Base-by-base conservation (phyloP, 2,113 vertebrate species). In the Takifugu flavidus region DNA sequence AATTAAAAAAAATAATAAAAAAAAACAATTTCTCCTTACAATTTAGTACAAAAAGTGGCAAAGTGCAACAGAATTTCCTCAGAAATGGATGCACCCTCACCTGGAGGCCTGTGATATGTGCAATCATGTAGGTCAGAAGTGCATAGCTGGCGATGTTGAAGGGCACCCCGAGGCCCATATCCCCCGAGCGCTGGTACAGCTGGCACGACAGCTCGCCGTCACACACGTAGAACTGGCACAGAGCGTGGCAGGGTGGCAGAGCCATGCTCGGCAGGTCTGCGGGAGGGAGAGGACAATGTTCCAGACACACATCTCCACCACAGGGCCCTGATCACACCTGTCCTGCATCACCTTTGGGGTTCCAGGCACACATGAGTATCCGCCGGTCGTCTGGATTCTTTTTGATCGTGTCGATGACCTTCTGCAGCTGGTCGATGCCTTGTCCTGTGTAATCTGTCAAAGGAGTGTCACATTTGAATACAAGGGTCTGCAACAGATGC, bases 61-160 rank as follows among this genome's bases (percentile, higher is more conserved):
- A 20, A 20, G 20, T 20, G 20, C 20, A 20, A 13, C 3, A 39
- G 1, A 3, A 1, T 4, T 8, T 4, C 0, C 1, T 46, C 1
- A 3, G 54, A 20, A 5, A 14, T 3, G 2, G 7, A 25, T 15
- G 6, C 14, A 0, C 4, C 13, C 56, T 46, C 80, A 98, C 97
- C 94, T 95, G 91, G 14, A 98, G 91, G 57, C 92, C 94, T 0
- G 96, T 95, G 81, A 99, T 86, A 70, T 98, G 96, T 14, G 97
- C 96, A 2, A 99, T 94, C 96, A 99, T 98, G 85, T 94, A 98
- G 0, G 95, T 98, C 14, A 99, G 95, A 44, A 99, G 87, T 3
- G 96, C 89, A 1, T 98, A 98, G 90, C 97, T 99, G 88, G 96
- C 95, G 5, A 98, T 95, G 79, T 98, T 99, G 84, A 99, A 99